Conservation (phyloP, 1,140 invertebrate species). For the Brachionus manjavacas region DNA sequence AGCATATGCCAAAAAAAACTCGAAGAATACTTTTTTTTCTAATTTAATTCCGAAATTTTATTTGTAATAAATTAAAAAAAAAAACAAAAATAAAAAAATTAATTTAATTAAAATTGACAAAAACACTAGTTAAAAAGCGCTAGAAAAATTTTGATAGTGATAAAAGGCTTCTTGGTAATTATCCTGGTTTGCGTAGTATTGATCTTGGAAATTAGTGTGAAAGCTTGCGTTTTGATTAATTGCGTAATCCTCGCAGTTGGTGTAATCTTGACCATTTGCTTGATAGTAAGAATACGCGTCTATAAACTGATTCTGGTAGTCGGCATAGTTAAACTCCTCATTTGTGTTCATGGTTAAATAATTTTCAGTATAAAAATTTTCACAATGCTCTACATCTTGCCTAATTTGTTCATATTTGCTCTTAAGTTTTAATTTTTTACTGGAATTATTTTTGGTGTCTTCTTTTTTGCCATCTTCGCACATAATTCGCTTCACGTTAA, state of each 20-base stretch:
- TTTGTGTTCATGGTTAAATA: neutral
- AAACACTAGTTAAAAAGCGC: constrained; percentile 14
- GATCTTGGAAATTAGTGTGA: neutral
- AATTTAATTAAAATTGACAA: neutral
- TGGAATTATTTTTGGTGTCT: neutral
- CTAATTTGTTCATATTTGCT: neutral
- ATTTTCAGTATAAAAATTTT: neutral
- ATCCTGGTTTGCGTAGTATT: neutral
- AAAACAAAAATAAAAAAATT: neutral
- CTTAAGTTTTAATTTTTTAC: neutral
- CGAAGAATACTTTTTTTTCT: neutral
- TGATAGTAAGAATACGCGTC: neutral
- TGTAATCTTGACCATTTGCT: neutral
- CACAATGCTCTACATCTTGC: neutral
- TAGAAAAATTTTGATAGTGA: constrained; percentile 19
- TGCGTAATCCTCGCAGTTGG: neutral
- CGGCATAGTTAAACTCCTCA: neutral
- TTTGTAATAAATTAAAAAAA: neutral
- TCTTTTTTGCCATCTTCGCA: neutral
- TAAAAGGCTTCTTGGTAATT: constrained; percentile 8
- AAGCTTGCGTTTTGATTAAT: neutral
- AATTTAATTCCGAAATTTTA: neutral
- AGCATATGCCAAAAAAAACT: neutral
- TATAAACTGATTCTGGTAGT: neutral
- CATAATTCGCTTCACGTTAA: neutral